Base-by-base conservation (phyloP, 2,797 vertebrate genomes). In the Helicolenus hilgendorfi region DNA sequence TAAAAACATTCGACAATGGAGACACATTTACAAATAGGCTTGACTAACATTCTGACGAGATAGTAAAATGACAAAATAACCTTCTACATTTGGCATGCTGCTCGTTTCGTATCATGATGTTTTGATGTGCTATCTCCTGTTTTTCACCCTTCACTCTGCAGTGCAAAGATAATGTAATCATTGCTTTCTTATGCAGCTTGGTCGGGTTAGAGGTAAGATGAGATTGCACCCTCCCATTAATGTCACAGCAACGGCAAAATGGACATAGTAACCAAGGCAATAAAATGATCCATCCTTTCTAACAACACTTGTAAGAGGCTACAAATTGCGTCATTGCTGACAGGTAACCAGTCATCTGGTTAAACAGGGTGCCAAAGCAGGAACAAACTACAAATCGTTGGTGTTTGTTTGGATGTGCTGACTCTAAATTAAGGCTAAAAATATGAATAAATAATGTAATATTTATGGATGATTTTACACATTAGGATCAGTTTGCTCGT, bases 161-260 rank as follows among this genome's bases (percentile, higher is more conserved):
- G 36, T 64, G 35, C 24, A 80, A 75, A 45, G 41, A 45, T 22
- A 31, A 35, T 14, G 58, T 53, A 60, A 45, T 64, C 24, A 11
- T 62, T 69, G 41, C 41, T 7, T n/a, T 49, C 41, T 49, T 20
- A 49, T 49, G 41, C 6, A 41, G 38, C 36, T 45, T 31, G 29
- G 22, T 65, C 38, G 56, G 69, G 38, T 71, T 27, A 18, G 31
- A 77, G 62, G 79, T 79, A 64, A 78, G 8, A 36, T 81, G 11
- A 86, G 63, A 84, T 69, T 63, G 45, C 7, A 73, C 35, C 70
- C 84, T 81, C 85, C 88, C 67, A 86, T 82, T 91, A 84, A 95
- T 93, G 92, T 89, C 91, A 95, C 91, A 88, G 85, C 90, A 93
- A 94, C 76, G 14, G 41, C 29, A 71, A 63, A 4, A 79, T 62